These are phyloP conservation scores for Neuroterus valhalla DNA, from an alignment of 1,140 invertebrate genomes.

Conservation along the genomic window DNA sequence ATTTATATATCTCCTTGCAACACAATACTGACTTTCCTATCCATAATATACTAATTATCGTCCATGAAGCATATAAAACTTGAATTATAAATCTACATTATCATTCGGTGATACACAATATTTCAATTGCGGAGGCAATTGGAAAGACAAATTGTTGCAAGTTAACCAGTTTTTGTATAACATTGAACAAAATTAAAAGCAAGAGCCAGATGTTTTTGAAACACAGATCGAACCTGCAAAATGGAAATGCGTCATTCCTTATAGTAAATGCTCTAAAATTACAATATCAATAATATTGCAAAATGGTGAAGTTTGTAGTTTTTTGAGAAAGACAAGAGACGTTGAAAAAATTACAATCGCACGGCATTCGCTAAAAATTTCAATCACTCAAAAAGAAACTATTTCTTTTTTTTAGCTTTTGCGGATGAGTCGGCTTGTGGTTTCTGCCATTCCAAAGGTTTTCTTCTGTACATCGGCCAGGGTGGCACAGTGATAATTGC, in stretches of 20 bases:
- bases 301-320: not conserved
- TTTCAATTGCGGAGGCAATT: not conserved
- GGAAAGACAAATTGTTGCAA: not conserved
- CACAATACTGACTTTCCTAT: too few species aligned
- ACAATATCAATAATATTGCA: too few species aligned
- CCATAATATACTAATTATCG: too few species aligned
- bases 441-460: conserved; percentile 94
- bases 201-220: not conserved
- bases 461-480: conserved; percentile 93
- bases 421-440: conserved; percentile 69
- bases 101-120: not conserved
- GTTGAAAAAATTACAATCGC: too few species aligned
- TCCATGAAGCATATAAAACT: not conserved
- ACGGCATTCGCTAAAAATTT: conserved; percentile 31
- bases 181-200: not conserved
- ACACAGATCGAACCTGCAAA: not conserved
- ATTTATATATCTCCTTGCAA: too few species aligned
- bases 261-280: too few species aligned
- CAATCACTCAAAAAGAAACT: conserved; percentile 41
- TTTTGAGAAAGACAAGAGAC: conserved; percentile 10
- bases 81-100: not conserved
- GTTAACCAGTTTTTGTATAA: not conserved
- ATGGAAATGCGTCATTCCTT: not conserved
- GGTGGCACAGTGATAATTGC: conserved; percentile 90
- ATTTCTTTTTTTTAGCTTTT: conserved; percentile 72